Evolutionary conservation across 2,797 vertebrate species (phyloP), one percentile per base, ranked within the genome.

Genomic region (Myotis daubentonii): DNA sequence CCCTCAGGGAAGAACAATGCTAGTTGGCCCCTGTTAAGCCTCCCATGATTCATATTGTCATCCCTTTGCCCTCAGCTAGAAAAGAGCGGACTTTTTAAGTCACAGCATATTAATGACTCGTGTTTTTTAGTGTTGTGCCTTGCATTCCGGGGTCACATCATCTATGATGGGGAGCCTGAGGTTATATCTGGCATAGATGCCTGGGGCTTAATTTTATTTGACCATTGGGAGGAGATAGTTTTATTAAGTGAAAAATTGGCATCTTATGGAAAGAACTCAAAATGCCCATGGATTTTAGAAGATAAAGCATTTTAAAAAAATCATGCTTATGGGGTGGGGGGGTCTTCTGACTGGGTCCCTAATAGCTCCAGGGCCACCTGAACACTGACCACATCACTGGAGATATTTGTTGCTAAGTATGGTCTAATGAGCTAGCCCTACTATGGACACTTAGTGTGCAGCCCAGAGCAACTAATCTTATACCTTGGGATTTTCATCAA

Each of bases 21-120:
- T 76, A 13, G 1, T n/a, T 47, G 41, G 68, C 5, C 55, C 25
- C 15, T 53, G 12, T 62, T 44, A 83, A 65, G 25, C 76, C 25
- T 41, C 19, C 2, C 2, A 2, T 72, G 33, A 38, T 65, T 88
- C 10, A 49, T 88, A 92, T 83, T 85, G 57, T 93, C 51, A 76
- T 96, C 75, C 72, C 6, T 72, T 94, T 88, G 60, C 72, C 81
- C 75, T 96, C 47, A 57, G 36, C 3, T 76, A 86, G 70, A 70
- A 91, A 94, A 90, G 19, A 75, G 51, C 38, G 62, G 81, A 93
- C 75, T 93, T 82, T 70, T 88, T 93, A 83, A 96, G 80, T 93
- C 82, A 71, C 28, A 33, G 33, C 68, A 3, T n/a, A 38, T 71
- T 49, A 72, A 83, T 72, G 85, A 90, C 41, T 80, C 36, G 51